Conservation (phyloP, 30 jellyfish, hydroid and myxozoan species). For the Sanderia malayensis region DNA sequence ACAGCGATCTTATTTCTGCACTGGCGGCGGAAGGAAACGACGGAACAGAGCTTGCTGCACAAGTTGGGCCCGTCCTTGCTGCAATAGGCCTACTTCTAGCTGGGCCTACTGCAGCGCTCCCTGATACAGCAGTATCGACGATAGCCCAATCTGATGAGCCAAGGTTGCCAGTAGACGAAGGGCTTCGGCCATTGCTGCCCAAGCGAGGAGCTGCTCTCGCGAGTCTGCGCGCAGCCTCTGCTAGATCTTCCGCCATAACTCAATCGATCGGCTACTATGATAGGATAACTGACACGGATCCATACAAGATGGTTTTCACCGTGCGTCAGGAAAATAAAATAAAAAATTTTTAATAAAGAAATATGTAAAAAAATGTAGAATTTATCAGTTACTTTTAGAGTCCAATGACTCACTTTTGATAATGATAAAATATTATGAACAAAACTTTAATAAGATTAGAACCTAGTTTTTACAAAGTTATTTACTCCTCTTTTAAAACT, state of each 20-base stretch:
- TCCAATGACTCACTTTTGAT: neutral
- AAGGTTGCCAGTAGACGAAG: neutral
- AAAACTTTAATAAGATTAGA: conserved; percentile 3
- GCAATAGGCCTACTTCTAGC: too few relatives aligned
- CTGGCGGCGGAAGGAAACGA: neutral
- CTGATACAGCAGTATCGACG: neutral
- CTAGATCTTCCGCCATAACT: neutral
- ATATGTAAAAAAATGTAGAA: neutral
- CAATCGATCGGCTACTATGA: too few relatives aligned
- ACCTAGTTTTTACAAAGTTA: conserved; percentile 34
- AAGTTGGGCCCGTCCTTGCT: too few relatives aligned
- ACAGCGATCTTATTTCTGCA: neutral
- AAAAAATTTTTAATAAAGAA: too few relatives aligned
- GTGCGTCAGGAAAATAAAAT: neutral
- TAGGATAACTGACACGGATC: too few relatives aligned
- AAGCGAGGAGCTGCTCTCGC: neutral
- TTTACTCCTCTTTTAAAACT: conserved; percentile 33
- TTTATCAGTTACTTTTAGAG: neutral
- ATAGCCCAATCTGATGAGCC: neutral
- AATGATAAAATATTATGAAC: neutral
- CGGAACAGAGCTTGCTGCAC: too few relatives aligned
- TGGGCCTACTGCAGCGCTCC: too few relatives aligned
- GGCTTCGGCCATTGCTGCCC: neutral
- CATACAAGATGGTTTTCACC: too few relatives aligned
- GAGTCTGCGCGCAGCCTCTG: neutral